Conservation (phyloP, 2,113 vertebrate species). For the Callorhinus ursinus region DNA sequence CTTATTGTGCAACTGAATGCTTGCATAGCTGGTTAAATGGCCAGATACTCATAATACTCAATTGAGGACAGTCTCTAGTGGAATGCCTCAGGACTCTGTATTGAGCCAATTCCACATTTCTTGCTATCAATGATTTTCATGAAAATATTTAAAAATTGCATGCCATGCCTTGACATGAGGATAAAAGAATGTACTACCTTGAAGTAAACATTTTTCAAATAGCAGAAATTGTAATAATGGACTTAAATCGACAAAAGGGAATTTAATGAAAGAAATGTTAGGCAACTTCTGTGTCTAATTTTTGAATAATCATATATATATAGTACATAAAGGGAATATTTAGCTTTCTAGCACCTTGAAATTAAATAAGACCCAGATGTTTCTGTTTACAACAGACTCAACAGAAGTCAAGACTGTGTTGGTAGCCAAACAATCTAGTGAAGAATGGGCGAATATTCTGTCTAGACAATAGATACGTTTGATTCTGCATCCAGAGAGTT, state of each 20-base stretch:
- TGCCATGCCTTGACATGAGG: not conserved
- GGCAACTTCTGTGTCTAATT: not conserved
- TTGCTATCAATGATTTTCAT: not conserved
- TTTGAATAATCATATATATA: not conserved
- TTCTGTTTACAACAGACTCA: slow-evolving; percentile 19
- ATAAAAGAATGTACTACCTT: not conserved
- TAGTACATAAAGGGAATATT: not conserved
- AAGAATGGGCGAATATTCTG: not conserved
- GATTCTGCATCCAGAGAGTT: not conserved
- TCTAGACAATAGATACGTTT: not conserved
- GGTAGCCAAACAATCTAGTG: not conserved
- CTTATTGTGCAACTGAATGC: not conserved
- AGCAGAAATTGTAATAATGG: not conserved
- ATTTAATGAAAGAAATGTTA: slow-evolving; percentile 24
- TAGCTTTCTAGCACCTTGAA: not conserved
- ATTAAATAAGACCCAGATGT: not conserved
- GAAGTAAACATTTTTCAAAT: not conserved
- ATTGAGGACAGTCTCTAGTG: not conserved
- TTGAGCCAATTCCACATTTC: slow-evolving; percentile 13
- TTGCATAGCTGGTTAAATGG: not conserved
- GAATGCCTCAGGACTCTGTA: not conserved
- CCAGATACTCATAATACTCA: not conserved
- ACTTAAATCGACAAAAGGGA: not conserved
- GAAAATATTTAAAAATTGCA: slow-evolving; percentile 3
- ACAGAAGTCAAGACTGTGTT: not conserved